Conservation (phyloP, 1,140 invertebrate species). For the Zaprionus tsacasi region DNA sequence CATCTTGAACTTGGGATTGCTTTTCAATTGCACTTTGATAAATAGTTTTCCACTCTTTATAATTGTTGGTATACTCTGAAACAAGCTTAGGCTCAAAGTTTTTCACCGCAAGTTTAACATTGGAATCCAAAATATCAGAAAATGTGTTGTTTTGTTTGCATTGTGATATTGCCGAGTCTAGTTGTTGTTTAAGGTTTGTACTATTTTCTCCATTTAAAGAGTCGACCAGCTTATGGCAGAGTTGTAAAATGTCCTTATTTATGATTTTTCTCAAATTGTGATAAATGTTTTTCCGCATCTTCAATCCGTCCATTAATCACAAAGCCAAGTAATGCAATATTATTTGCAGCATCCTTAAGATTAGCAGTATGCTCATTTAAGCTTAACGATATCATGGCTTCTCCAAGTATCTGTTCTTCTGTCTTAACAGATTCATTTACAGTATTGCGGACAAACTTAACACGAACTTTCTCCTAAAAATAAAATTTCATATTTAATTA, state of each 20-base stretch:
- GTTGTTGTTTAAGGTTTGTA: slow-evolving; percentile 13
- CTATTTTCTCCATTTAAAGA: slow-evolving; percentile 19
- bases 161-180: slow-evolving; percentile 32
- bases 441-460: slow-evolving; percentile 92
- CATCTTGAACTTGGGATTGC: slow-evolving; percentile 30
- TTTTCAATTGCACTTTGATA: slow-evolving; percentile 43
- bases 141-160: slow-evolving; percentile 27
- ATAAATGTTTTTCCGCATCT: slow-evolving; percentile 73
- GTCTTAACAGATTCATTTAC: slow-evolving; percentile 91
- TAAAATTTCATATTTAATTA: slow-evolving; percentile 23
- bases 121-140: slow-evolving; percentile 28
- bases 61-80: slow-evolving; percentile 85
- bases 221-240: slow-evolving; percentile 64
- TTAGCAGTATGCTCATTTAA: slow-evolving; percentile 69
- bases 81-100: slow-evolving; percentile 86
- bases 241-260: slow-evolving; percentile 79
- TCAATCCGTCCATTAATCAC: slow-evolving; percentile 89
- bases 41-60: slow-evolving; percentile 41
- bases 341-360: slow-evolving; percentile 83
- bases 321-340: slow-evolving; percentile 89
- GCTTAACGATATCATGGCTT: slow-evolving; percentile 85
- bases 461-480: slow-evolving; percentile 88
- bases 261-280: slow-evolving; percentile 5
- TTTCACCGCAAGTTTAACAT: slow-evolving; percentile 81
- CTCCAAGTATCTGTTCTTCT: slow-evolving; percentile 53